Percentiles rank a stretch among this genome's conserved stretches.
Conservation (phyloP, 37 sponge, comb jelly and placozoan genomes). For the Beroe ovata region DNA sequence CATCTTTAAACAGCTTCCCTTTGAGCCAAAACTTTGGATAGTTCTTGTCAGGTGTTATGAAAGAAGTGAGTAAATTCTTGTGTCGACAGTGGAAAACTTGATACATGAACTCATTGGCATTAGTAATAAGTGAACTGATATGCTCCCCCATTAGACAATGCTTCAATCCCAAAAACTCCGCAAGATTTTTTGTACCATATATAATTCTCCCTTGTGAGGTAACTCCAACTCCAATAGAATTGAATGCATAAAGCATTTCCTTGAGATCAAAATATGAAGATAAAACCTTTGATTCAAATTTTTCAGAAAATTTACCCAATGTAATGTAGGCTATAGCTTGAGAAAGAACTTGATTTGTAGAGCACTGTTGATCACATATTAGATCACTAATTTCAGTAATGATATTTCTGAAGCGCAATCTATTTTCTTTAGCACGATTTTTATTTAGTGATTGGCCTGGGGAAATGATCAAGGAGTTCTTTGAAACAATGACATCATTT, state of each 20-base stretch:
- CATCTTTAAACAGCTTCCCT: slow-evolving; percentile 19
- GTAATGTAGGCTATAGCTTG: slow-evolving; percentile 46
- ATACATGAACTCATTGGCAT: slow-evolving; percentile 36
- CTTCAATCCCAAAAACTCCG: neutral
- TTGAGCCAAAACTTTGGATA: neutral
- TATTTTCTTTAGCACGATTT: slow-evolving; percentile 62
- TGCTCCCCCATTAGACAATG: slow-evolving; percentile 7
- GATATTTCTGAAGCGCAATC: slow-evolving; percentile 37
- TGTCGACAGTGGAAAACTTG: slow-evolving; percentile 49
- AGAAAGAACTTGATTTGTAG: slow-evolving; percentile 42
- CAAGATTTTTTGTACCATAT: neutral
- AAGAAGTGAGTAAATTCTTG: neutral
- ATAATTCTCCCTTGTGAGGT: slow-evolving; percentile 32
- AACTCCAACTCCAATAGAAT: slow-evolving; percentile 15
- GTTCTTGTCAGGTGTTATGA: neutral
- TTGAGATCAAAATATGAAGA: neutral
- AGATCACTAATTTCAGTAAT: slow-evolving; percentile 42
- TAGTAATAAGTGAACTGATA: neutral
- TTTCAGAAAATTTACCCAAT: slow-evolving; percentile 9
- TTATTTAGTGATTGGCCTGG: neutral
- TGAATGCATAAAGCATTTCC: neutral
- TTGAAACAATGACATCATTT: neutral
- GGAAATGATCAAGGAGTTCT: neutral
- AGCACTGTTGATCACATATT: slow-evolving; percentile 6
- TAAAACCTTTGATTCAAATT: neutral